A percentile compares a stretch with the other conserved stretches of the same genome.
Evolutionary conservation across 2,888 invertebrate genomes (phyloP).

Genomic region (Subacronicta megacephala): DNA sequence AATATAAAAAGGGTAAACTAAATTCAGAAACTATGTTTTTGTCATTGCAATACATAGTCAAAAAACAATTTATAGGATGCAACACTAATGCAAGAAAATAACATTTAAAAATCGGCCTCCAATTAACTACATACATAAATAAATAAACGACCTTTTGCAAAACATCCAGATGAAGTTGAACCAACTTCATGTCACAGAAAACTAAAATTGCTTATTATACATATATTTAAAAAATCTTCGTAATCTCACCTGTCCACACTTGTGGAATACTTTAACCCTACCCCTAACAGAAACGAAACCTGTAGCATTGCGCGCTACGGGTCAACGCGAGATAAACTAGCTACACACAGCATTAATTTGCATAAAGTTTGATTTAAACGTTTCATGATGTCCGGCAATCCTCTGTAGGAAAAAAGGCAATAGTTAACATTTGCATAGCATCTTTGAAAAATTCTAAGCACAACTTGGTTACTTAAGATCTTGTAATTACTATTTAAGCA

Average conservation of each 20-base stretch:
- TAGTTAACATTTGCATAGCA: constrained; percentile 84
- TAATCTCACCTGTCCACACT: constrained; percentile 88
- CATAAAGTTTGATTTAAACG: constrained; percentile 77
- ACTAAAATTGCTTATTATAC: constrained; percentile 79
- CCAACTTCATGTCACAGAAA: constrained; percentile 67
- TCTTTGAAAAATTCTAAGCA: constrained; percentile 84
- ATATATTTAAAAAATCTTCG: constrained; percentile 86
- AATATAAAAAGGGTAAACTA: constrained; percentile 11
- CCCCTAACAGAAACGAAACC: constrained; percentile 88
- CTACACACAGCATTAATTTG: constrained; percentile 87
- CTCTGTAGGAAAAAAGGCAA: constrained; percentile 89
- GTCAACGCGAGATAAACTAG: constrained; percentile 88
- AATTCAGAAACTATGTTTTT: constrained; percentile 6
- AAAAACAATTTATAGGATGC: constrained; percentile 13
- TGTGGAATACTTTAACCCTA: constrained; percentile 86
- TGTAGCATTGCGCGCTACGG: constrained; percentile 90
- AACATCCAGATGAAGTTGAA: constrained; percentile 60
- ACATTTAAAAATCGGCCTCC: constrained; percentile 54
- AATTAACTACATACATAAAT: constrained; percentile 50
- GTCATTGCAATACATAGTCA: constrained; percentile 7
- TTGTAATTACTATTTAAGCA: constrained; percentile 7
- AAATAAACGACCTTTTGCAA: constrained; percentile 61
- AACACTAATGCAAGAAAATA: constrained; percentile 20
- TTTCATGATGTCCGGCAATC: constrained; percentile 87
- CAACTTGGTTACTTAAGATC: constrained; percentile 45